Evolutionary conservation across 64 coral and sea anemone genomes (phyloP), one percentile per base, ranked within the genome.

Genomic region (Stichodactyla mertensii): DNA sequence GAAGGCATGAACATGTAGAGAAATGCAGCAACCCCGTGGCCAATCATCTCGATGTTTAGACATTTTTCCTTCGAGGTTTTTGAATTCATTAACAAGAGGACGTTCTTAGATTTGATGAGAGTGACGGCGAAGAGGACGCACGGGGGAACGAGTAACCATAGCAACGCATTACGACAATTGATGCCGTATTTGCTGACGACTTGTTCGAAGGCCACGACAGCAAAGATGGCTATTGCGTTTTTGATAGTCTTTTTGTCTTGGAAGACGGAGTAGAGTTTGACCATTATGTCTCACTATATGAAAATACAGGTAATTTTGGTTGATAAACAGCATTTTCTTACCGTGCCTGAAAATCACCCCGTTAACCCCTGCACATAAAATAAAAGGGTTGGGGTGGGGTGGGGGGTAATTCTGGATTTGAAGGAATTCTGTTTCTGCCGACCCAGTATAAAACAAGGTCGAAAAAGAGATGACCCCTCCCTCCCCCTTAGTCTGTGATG

Each of bases 151-250:
- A 22, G 52, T 23, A 83, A 52, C 82, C 82, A 83, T 83, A 83
- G 82, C 52, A 83, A 55, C 6, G 82, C 82, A 20, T 83, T 83
- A 54, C 82, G 82, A 56, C 82, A 83, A 19, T 83, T 83, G 10
- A 83, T 83, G n/a, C 82, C 82, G 53, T 83, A 83, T 83, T 83
- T 83, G 53, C 36, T 83, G 52, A 83, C 82, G n/a, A 83, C 82
- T 83, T 83, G 82, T 19, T 83, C 82, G 52, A 83, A 83, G 31
- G 82, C 82, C 14, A 83, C 52, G 82, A 83, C 82, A 19, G 82
- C 82, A 12, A 83, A 83, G 53, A 83, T 83, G 15, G 36, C 53
- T 16, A 52, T 12, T 6, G 82, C 82, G 53, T 83, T 83, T 19
- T 83, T 83, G 82, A 83, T 83, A 6, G 36, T 83, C 53, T 83